phyloP scores from a whole-genome alignment of 1,140 invertebrate species.

The Sogatella furcifera region DNA sequence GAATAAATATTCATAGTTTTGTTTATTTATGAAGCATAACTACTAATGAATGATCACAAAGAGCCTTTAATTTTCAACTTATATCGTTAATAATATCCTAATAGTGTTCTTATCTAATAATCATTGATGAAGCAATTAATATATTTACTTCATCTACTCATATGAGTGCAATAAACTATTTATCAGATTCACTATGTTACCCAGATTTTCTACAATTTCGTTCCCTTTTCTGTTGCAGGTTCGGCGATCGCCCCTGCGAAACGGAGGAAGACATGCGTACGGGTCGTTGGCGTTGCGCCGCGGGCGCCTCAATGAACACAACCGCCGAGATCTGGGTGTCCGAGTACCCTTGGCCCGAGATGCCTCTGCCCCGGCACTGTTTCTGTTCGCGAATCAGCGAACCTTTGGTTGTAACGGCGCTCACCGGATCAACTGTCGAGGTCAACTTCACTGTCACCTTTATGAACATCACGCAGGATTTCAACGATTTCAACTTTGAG shows the following conservation, averaged over 20 bases:
- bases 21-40: too few relatives aligned
- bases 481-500: slow-evolving; percentile 67
- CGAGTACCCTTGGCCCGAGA: slow-evolving; percentile 60
- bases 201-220: too few relatives aligned
- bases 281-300: slow-evolving; percentile 50
- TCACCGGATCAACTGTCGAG: slow-evolving; percentile 54
- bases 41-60: too few relatives aligned
- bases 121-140: too few relatives aligned
- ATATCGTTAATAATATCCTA: too few relatives aligned
- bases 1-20: too few relatives aligned
- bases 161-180: too few relatives aligned
- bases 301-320: slow-evolving; percentile 14
- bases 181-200: too few relatives aligned
- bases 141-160: too few relatives aligned
- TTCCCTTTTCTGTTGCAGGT: too few relatives aligned
- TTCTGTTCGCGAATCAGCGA: slow-evolving; percentile 58
- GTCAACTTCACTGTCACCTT: slow-evolving; percentile 59
- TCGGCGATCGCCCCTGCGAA: slow-evolving; percentile 52
- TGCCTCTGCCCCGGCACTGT: slow-evolving; percentile 51
- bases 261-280: slow-evolving; percentile 51
- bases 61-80: too few relatives aligned
- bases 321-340: slow-evolving; percentile 51
- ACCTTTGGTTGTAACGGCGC: slow-evolving; percentile 42
- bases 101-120: too few relatives aligned
- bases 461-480: slow-evolving; percentile 76